A percentile compares a stretch with the other conserved stretches of the same genome.
Conservation (phyloP, 2,113 vertebrate species). For the Trachemys scripta region DNA sequence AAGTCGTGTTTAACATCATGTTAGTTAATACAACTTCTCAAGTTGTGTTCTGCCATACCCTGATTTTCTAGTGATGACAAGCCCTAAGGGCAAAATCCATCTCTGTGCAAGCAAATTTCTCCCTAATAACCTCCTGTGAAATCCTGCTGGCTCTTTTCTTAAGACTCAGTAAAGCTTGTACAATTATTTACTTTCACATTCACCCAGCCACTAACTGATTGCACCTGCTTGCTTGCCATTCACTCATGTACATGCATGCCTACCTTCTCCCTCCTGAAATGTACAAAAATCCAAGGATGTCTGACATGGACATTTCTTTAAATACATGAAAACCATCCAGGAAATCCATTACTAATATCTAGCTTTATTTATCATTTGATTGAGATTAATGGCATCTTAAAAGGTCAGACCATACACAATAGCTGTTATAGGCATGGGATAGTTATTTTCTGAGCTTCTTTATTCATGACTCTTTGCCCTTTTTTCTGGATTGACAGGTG, state of each 20-base stretch:
- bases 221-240: not conserved
- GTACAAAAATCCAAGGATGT: not conserved
- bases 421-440: slow-evolving; percentile 33
- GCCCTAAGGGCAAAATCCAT: not conserved
- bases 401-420: slow-evolving; percentile 62
- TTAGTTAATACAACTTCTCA: not conserved
- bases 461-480: slow-evolving; percentile 69
- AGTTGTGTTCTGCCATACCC: not conserved
- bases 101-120: not conserved
- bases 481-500: slow-evolving; percentile 66
- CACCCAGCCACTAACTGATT: not conserved
- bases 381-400: slow-evolving; percentile 32
- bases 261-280: accelerated
- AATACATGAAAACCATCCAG: not conserved
- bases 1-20: not conserved
- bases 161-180: not conserved
- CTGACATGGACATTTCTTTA: not conserved
- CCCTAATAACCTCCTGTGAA: not conserved
- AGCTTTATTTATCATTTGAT: not conserved
- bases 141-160: not conserved
- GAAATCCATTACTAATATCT: not conserved
- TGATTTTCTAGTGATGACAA: not conserved
- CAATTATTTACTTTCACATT: not conserved
- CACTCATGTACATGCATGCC: accelerated
- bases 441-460: slow-evolving; percentile 61